phyloP scores from a whole-genome alignment of 2,888 invertebrate genomes.

The Plebejus anna region DNA sequence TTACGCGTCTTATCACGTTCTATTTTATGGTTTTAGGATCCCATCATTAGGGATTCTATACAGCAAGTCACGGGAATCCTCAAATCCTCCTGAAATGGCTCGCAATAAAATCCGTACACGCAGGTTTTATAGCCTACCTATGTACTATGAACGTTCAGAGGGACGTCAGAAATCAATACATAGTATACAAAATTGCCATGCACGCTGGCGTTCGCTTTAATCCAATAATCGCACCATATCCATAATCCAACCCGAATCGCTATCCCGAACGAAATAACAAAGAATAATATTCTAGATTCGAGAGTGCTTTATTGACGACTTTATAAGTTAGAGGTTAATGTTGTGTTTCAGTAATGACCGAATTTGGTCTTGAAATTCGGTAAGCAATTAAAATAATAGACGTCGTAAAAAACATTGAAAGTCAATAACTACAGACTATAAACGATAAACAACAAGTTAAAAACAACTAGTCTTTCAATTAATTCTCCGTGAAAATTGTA shows the following conservation, averaged over 20 bases:
- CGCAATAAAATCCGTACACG: background rate
- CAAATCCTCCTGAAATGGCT: background rate
- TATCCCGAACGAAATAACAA: background rate
- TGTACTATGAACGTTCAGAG: background rate
- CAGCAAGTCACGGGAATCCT: background rate
- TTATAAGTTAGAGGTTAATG: background rate
- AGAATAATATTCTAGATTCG: background rate
- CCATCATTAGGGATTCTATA: background rate
- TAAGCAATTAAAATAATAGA: background rate
- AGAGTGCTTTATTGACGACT: background rate
- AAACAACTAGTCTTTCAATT: background rate
- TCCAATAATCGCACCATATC: background rate
- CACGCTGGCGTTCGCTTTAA: background rate
- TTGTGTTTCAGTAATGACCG: background rate
- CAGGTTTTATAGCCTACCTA: background rate
- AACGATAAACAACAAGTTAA: background rate
- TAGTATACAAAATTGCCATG: background rate
- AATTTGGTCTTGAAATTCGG: background rate
- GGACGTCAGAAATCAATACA: slow-evolving; percentile 4
- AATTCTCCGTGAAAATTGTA: background rate
- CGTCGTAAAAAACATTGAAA: background rate
- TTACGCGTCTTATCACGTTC: slow-evolving; percentile 8
- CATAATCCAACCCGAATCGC: background rate
- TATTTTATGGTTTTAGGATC: slow-evolving; percentile 13
- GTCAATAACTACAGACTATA: background rate